Conservation (phyloP, 1,140 invertebrate species). For the Lithobius niger region DNA sequence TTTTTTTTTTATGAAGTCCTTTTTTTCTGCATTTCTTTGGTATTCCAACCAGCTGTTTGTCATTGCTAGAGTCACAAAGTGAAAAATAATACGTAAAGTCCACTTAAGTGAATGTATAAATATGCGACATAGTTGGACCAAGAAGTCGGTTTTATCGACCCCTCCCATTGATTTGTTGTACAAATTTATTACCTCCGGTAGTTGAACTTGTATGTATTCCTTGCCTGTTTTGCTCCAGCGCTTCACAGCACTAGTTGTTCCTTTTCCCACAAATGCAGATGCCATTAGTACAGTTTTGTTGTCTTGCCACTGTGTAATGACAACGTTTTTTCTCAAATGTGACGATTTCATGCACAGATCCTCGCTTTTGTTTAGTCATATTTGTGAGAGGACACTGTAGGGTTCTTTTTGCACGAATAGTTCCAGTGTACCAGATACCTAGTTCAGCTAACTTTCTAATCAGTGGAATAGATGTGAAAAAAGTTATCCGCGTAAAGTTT, state of each 20-base stretch:
- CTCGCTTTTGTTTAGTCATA: no score
- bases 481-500: no score
- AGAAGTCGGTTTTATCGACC: not conserved
- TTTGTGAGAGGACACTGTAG: no score
- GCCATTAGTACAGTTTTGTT: not conserved
- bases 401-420: no score
- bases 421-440: no score
- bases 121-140: not conserved
- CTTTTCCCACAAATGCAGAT: not conserved
- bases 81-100: not conserved
- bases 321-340: no score
- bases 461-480: no score
- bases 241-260: not conserved
- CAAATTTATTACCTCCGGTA: not conserved
- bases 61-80: not conserved
- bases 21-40: not conserved
- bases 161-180: not conserved
- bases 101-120: not conserved
- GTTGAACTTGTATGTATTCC: not conserved
- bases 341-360: no score
- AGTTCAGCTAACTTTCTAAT: no score
- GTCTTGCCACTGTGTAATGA: not conserved
- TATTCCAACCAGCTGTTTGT: not conserved
- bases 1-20: not conserved
- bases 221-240: not conserved